These are phyloP conservation scores for Phalera bucephala DNA, from an alignment of 2,888 invertebrate genomes.

Conservation along the genomic window DNA sequence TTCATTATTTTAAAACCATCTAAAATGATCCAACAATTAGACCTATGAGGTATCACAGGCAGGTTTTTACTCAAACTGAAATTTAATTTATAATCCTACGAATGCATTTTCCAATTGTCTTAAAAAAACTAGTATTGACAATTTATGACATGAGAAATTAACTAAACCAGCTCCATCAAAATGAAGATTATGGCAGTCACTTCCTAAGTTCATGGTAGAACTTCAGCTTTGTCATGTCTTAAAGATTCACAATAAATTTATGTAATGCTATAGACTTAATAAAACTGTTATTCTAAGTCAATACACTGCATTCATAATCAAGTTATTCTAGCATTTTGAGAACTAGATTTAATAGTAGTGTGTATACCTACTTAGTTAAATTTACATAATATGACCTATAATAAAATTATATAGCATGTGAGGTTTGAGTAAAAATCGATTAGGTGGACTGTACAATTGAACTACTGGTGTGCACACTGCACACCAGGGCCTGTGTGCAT, in stretches of 20 bases:
- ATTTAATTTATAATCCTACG: slow-evolving; percentile 16
- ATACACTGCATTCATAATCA: slow-evolving; percentile 39
- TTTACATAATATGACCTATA: slow-evolving; percentile 66
- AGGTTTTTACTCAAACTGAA: slow-evolving; percentile 29
- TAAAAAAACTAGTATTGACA: slow-evolving; percentile 16
- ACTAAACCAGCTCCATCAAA: slow-evolving; percentile 11
- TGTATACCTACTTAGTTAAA: slow-evolving; percentile 41
- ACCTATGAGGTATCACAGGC: slow-evolving; percentile 38
- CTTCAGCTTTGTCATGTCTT: too few species aligned
- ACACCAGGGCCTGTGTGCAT: slow-evolving; percentile 84
- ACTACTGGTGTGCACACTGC: slow-evolving; percentile 92
- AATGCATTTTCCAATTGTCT: slow-evolving; percentile 5
- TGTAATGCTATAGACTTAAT: slow-evolving; percentile 19
- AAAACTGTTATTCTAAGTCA: slow-evolving; percentile 31
- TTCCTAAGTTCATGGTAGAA: slow-evolving; percentile 19
- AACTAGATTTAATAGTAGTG: slow-evolving; percentile 44
- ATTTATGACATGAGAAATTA: slow-evolving; percentile 15
- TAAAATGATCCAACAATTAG: slow-evolving; percentile 17
- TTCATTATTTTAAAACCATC: slow-evolving; percentile 29
- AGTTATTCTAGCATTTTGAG: slow-evolving; percentile 44
- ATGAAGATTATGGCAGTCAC: slow-evolving; percentile 8
- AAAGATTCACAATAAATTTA: slow-evolving; percentile 26
- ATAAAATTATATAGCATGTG: slow-evolving; percentile 65
- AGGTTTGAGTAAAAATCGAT: slow-evolving; percentile 68
- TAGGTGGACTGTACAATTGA: slow-evolving; percentile 55